Base-by-base conservation (phyloP, 2,113 vertebrate genomes). In the Tringa solitaria region DNA sequence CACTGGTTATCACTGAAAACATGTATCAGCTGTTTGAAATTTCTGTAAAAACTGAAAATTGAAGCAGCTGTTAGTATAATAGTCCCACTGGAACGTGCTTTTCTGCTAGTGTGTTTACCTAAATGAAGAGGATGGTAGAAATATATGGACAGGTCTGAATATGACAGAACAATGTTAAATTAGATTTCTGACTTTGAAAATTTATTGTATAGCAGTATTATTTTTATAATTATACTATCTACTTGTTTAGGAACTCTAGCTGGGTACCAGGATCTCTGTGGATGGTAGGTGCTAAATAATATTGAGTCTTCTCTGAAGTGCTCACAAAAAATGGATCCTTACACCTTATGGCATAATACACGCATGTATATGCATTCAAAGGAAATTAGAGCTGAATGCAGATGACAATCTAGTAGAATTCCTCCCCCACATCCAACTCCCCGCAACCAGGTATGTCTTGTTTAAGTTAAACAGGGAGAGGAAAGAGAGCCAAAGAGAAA, bases 401-500 rank as follows among this genome's bases (percentile, higher is more conserved):
- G 57, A 37, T 68, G 7, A 39, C 24, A 76, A 2, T 54, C 32
- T 28, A 28, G 14, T 57, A 78, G 37, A 93, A 67, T 59, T 72
- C 18, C 15, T 4, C 2, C 14, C 6, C 6, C 10, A 7, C 7
- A 9, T 12, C 4, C 20, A 32, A 12, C 6, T 33, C 9, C 9
- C 14, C n/a, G n/a, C 60, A 63, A 19, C 37, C 26, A 30, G 2
- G 4, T 73, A 39, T 41, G 30, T 27, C 17, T 86, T 48, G 10
- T 87, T 90, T 70, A 69, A 76, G 16, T 65, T 59, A 43, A 35
- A 17, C 24, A 61, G 8, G 14, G 26, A 82, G 10, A 83, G 10
- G 59, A 53, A 80, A 73, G 27, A 51, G 4, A 37, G 21, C 6
- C 35, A 39, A 45, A 21, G 8, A 48, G 5, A 30, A 84, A 83